Percentiles rank a stretch among this genome's conserved stretches.
Evolutionary conservation across 2,888 invertebrate genomes (phyloP).

Genomic region (Nebria salina): DNA sequence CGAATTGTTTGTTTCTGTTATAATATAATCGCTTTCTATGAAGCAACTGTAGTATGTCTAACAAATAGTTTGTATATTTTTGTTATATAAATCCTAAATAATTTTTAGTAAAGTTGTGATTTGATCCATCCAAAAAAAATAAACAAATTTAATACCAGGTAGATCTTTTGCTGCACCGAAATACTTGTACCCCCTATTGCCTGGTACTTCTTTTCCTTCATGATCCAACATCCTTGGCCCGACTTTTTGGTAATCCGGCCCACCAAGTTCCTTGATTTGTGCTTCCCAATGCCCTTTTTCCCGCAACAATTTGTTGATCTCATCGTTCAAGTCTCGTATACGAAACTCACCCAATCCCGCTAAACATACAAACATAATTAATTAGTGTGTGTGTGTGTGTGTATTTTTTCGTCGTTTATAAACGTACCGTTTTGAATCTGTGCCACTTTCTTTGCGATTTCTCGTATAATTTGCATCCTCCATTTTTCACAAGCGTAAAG

Average conservation of each 20-base stretch:
- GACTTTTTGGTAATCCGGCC: constrained; percentile 90
- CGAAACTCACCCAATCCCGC: constrained; percentile 99
- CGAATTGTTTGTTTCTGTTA: too few species aligned
- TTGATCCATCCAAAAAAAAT: background rate
- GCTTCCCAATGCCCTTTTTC: constrained; percentile 99
- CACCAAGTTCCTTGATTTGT: constrained; percentile 93
- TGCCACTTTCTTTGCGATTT: constrained; percentile 97
- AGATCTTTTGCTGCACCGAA: constrained; percentile 98
- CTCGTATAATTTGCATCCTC: constrained; percentile 95
- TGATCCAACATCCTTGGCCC: constrained; percentile 94
- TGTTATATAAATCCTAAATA: background rate
- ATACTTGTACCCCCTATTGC: constrained; percentile 98
- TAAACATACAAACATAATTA: constrained; percentile 55
- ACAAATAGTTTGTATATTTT: constrained; percentile 8
- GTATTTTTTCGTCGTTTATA: background rate
- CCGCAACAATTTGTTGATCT: constrained; percentile 96
- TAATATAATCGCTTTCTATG: background rate
- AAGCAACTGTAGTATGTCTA: constrained; percentile 9
- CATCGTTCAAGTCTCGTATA: constrained; percentile 97
- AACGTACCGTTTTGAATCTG: constrained; percentile 94
- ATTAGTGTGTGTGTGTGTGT: background rate
- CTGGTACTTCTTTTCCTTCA: constrained; percentile 96
- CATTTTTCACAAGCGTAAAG: constrained; percentile 94
- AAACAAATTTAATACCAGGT: constrained; percentile 70
- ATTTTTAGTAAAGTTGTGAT: constrained; percentile 17